A percentile compares a stretch with the other conserved stretches of the same genome.
Conservation (phyloP, 1,140 invertebrate species). For the Zeugodacus cucurbitae region DNA sequence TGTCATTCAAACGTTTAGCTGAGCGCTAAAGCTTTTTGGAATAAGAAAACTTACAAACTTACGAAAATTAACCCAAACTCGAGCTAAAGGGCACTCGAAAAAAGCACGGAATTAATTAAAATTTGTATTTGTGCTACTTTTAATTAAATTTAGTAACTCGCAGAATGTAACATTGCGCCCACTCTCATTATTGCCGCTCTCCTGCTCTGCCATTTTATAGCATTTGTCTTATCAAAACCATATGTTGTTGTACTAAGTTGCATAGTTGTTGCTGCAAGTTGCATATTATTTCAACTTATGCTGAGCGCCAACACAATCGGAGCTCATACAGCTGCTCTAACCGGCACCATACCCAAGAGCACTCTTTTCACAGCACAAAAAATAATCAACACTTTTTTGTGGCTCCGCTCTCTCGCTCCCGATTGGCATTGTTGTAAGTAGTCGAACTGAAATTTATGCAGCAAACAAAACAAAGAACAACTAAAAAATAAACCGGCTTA, state of each 20-base stretch:
- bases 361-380: neutral
- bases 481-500: slow-evolving; percentile 11
- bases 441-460: neutral
- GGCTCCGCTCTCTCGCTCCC: neutral
- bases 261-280: neutral
- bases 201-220: neutral
- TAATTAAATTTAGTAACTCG: neutral
- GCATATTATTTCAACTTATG: neutral
- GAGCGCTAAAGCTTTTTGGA: neutral
- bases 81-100: neutral
- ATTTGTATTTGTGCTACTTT: neutral
- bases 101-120: neutral
- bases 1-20: neutral
- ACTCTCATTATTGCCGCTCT: neutral
- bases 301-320: neutral
- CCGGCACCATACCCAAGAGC: neutral
- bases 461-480: neutral
- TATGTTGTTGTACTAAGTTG: too few relatives aligned
- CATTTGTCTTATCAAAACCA: neutral
- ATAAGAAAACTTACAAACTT: neutral
- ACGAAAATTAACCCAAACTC: neutral
- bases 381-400: neutral
- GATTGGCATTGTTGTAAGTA: neutral
- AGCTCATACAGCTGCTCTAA: neutral
- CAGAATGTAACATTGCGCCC: neutral